A percentile compares a stretch with the other conserved stretches of the same genome.
Conservation (phyloP, 2,888 invertebrate species). For the Mayetiola destructor region DNA sequence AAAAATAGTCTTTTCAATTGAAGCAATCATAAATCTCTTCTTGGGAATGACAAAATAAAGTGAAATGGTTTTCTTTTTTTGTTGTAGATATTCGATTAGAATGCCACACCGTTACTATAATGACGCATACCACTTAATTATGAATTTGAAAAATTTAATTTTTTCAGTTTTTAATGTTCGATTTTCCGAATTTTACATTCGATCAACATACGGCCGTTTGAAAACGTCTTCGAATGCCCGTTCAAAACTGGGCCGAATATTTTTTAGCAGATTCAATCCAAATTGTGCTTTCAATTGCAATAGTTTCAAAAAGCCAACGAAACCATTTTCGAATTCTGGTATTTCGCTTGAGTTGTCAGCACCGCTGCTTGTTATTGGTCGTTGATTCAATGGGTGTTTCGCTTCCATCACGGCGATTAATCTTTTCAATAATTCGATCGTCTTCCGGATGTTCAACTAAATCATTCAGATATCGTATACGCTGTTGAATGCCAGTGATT, state of each 20-base stretch:
- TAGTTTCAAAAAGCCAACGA: conserved; percentile 14
- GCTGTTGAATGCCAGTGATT: background rate
- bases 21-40: too few species aligned
- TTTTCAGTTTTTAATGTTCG: background rate
- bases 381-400: background rate
- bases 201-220: background rate
- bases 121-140: too few species aligned
- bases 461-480: conserved; percentile 7
- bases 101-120: too few species aligned
- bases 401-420: background rate
- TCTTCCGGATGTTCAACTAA: conserved; percentile 3
- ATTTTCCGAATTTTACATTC: background rate
- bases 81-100: too few species aligned
- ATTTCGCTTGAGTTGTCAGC: background rate
- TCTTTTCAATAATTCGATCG: background rate
- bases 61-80: too few species aligned
- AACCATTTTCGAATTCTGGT: background rate
- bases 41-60: too few species aligned
- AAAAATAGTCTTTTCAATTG: too few species aligned
- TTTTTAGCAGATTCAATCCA: conserved; percentile 14
- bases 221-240: conserved; percentile 15
- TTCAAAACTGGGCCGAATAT: conserved; percentile 15
- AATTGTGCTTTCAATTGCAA: conserved; percentile 16
- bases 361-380: background rate
- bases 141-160: background rate